Evolutionary conservation across 1,140 invertebrate genomes (phyloP), one percentile per base, ranked within the genome.

Genomic region (Paracyclopina nana): DNA sequence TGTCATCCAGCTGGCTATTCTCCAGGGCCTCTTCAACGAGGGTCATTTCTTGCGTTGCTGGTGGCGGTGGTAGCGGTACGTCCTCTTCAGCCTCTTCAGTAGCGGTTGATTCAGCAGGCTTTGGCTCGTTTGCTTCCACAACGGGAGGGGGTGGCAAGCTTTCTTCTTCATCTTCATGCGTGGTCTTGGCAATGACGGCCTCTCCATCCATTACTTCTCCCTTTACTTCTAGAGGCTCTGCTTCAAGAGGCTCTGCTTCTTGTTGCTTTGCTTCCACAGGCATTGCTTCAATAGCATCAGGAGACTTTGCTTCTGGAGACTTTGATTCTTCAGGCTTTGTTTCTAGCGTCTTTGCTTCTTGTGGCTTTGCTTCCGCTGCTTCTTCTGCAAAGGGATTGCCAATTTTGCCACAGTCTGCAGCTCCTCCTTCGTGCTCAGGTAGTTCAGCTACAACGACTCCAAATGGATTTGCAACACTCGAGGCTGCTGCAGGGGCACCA

Each of bases 41-140:
- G 24, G 9, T 22, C 6, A 9, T 42, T 42, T 30, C 8, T 30
- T 30, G 29, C 29, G 8, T 28, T 26, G 45, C n/a, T 29, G 16
- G 27, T 3, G 20, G 11, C 1, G n/a, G 3, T 48, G 16, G 22
- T 3, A 40, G 14, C 5, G 2, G 5, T 5, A 43, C 34, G 4
- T 30, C 48, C 2, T 50, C 48, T 41, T 50, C 28, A 1, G 24
- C 48, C 30, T 42, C 48, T 46, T 50, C 48, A n/a, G 41, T 31
- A 26, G 27, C 45, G 25, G 25, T 28, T 6, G 40, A n/a, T 22
- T n/a, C 40, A 6, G 40, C 24, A 6, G 24, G 14, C 8, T 42
- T 22, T 22, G 24, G 20, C 40, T 42, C 24, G n/a, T 42, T 42
- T 27, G 22, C 44, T 34, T 26, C 34, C 16, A 31, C 46, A 31